Evolutionary conservation across 2,888 invertebrate species (phyloP).

Genomic region (Cremastinae sp.): DNA sequence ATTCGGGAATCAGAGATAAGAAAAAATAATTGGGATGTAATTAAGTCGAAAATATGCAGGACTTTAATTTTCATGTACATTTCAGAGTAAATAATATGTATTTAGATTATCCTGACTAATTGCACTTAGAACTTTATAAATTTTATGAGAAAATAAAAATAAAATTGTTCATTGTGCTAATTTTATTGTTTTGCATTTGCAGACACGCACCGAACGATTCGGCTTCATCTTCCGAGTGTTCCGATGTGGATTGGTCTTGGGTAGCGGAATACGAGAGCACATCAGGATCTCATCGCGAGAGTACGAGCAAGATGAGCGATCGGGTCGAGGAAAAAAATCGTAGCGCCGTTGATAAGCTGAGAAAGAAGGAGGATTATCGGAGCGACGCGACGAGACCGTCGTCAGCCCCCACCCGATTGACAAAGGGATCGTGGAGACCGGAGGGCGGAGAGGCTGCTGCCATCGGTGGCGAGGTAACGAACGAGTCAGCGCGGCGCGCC

Average conservation of each 20-base stretch:
- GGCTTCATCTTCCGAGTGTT: slow-evolving; percentile 67
- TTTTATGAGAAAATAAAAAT: no score
- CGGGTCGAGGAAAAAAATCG: slow-evolving; percentile 15
- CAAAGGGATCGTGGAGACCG: background rate
- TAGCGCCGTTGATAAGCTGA: background rate
- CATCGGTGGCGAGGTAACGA: slow-evolving; percentile 36
- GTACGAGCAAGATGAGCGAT: background rate
- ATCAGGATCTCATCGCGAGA: no score
- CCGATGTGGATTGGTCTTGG: slow-evolving; percentile 79
- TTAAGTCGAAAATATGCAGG: no score
- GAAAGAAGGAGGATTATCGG: background rate
- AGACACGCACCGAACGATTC: slow-evolving; percentile 12
- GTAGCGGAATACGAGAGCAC: slow-evolving; percentile 77
- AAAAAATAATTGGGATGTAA: no score
- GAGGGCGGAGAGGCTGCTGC: slow-evolving; percentile 23
- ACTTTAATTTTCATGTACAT: no score
- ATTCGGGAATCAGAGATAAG: no score
- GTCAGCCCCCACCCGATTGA: slow-evolving; percentile 64
- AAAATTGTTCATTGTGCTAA: no score
- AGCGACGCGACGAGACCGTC: slow-evolving; percentile 64
- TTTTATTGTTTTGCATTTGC: slow-evolving; percentile 15
- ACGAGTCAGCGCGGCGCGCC: slow-evolving; percentile 66
- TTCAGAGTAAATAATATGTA: no score
- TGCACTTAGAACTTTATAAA: background rate
- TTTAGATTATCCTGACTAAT: background rate